These are phyloP conservation scores for Sterna hirundo DNA, from an alignment of 2,113 vertebrate species.

Conservation along the genomic window DNA sequence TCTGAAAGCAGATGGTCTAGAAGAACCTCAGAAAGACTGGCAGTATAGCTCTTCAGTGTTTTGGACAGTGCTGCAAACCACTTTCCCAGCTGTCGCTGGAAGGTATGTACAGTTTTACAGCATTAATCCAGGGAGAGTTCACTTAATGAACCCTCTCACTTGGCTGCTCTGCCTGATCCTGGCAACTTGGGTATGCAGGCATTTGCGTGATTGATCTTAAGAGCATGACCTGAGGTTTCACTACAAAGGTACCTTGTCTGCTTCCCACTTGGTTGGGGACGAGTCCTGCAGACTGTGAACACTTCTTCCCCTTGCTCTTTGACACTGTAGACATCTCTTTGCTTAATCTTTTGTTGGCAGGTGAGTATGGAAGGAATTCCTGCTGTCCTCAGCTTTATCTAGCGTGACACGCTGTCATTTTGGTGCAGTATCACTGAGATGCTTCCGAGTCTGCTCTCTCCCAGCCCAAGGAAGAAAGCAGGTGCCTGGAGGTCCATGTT, in stretches of 20 bases:
- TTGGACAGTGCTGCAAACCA: not conserved
- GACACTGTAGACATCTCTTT: fast-evolving
- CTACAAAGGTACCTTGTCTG: not conserved
- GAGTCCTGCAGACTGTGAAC: not conserved
- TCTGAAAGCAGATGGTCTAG: not conserved
- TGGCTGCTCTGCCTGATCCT: not conserved
- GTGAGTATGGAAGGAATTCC: not conserved
- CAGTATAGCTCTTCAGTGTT: not conserved
- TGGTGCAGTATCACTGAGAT: not conserved
- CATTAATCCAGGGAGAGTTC: not conserved
- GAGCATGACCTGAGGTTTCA: not conserved
- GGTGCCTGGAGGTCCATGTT: not conserved
- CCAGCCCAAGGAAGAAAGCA: not conserved
- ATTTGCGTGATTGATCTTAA: not conserved
- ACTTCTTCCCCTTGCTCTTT: not conserved
- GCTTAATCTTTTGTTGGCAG: not conserved
- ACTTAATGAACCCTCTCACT: not conserved
- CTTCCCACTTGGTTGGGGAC: fast-evolving
- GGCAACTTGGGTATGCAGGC: not conserved
- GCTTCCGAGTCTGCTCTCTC: not conserved
- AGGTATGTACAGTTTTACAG: not conserved
- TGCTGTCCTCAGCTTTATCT: not conserved
- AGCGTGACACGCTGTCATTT: fast-evolving
- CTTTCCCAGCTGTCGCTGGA: not conserved
- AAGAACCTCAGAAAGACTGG: not conserved